These are phyloP conservation scores for Galeopterus variegatus DNA, from an alignment of 2,113 vertebrate genomes.

Conservation along the genomic window DNA sequence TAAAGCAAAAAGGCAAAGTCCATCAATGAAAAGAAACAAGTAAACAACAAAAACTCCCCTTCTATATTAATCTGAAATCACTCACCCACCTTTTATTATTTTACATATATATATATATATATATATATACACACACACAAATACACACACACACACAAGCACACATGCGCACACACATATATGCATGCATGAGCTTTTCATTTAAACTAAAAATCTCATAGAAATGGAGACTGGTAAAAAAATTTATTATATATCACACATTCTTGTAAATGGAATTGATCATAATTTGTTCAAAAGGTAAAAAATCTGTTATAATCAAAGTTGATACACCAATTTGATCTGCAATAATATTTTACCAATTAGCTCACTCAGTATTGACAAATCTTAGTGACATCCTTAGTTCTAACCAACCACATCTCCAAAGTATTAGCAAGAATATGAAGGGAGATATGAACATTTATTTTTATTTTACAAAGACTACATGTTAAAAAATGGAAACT, in stretches of 20 bases:
- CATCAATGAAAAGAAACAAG: not conserved
- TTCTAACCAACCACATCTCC: not conserved
- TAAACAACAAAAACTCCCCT: not conserved
- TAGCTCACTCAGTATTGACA: not conserved
- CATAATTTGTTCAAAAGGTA: slow-evolving; percentile 22
- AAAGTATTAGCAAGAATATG: slow-evolving; percentile 18
- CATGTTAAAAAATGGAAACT: slow-evolving; percentile 11
- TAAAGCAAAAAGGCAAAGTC: not conserved
- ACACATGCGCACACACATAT: not conserved
- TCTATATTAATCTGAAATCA: slow-evolving; percentile 34
- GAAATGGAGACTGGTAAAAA: not conserved
- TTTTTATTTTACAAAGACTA: slow-evolving; percentile 25
- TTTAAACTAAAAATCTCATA: slow-evolving; percentile 4
- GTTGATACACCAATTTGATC: not conserved
- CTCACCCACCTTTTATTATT: not conserved
- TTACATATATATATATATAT: not conserved
- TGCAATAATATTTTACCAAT: slow-evolving; percentile 39
- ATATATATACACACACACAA: not conserved
- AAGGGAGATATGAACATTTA: slow-evolving; percentile 3
- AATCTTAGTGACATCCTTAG: not conserved
- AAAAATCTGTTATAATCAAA: slow-evolving; percentile 29
- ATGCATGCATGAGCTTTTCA: not conserved
- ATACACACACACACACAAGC: not conserved
- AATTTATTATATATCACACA: not conserved
- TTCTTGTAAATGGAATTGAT: not conserved